phyloP scores from a whole-genome alignment of 1,140 invertebrate species.

The Leptestheria dahalacensis region DNA sequence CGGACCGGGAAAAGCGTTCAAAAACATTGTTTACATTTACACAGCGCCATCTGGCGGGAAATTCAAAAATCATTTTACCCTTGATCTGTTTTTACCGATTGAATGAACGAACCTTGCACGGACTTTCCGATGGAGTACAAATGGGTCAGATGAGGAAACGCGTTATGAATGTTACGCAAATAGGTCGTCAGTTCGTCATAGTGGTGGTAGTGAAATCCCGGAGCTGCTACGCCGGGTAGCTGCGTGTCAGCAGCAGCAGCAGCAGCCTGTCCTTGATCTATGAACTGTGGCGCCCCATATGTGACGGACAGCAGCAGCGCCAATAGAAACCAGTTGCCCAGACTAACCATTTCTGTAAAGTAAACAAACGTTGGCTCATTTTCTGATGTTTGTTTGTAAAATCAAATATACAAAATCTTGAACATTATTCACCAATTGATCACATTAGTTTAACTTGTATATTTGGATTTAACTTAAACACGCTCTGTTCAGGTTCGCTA shows the following conservation, averaged over 20 bases:
- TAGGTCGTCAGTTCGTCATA: slow-evolving; percentile 31
- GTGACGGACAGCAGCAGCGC: not conserved
- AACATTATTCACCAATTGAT: no score
- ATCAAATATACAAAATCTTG: no score
- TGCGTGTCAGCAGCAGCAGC: no score
- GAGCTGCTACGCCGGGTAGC: not conserved
- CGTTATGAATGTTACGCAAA: slow-evolving; percentile 26
- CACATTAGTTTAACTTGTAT: no score
- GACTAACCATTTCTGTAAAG: not conserved
- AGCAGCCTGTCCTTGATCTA: not conserved
- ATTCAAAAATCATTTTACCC: no score
- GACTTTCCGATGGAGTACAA: slow-evolving; percentile 35
- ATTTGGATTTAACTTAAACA: no score
- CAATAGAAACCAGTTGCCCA: not conserved
- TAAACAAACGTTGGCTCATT: not conserved
- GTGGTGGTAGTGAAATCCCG: slow-evolving; percentile 34
- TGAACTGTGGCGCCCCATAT: not conserved
- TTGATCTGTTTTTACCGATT: no score
- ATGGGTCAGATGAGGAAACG: slow-evolving; percentile 30
- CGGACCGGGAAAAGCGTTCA: no score
- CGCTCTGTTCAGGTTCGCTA: no score
- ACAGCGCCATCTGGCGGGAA: no score
- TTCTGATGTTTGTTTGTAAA: not conserved
- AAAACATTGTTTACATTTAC: no score
- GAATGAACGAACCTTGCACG: slow-evolving; percentile 27